These are phyloP conservation scores for Nicator chloris DNA, from an alignment of 2,113 vertebrate species.

Conservation along the genomic window DNA sequence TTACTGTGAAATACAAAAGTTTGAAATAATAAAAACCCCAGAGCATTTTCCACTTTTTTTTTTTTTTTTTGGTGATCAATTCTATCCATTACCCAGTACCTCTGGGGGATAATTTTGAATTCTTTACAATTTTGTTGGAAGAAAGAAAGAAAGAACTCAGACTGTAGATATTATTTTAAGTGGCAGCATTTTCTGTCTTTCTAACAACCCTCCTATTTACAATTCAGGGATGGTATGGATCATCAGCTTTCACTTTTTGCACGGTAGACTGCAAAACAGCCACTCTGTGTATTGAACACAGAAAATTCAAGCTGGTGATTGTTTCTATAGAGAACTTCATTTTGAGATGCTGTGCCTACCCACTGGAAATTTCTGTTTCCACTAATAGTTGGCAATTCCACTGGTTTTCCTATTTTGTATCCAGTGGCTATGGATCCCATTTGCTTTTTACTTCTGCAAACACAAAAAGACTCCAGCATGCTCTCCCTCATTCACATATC, in stretches of 20 bases:
- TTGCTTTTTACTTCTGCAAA: not conserved
- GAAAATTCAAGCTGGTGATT: slow-evolving; percentile 43
- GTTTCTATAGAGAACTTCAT: slow-evolving; percentile 26
- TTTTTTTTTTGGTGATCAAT: not conserved
- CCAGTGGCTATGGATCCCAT: not conserved
- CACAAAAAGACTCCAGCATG: not conserved
- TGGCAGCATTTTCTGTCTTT: slow-evolving; percentile 9
- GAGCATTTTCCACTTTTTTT: not conserved
- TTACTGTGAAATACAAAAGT: not conserved
- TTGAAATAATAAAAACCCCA: not conserved
- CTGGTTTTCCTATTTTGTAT: not conserved
- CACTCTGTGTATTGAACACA: slow-evolving; percentile 34
- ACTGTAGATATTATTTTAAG: slow-evolving; percentile 30
- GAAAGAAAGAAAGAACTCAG: not conserved
- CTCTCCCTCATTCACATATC: not conserved
- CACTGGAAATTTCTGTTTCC: slow-evolving; percentile 36
- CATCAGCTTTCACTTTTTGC: slow-evolving; percentile 65
- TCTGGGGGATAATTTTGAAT: not conserved
- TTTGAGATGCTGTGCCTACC: slow-evolving; percentile 12
- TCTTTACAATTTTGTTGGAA: not conserved
- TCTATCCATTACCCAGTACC: not conserved
- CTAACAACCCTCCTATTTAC: slow-evolving; percentile 34
- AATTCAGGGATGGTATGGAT: slow-evolving; percentile 29
- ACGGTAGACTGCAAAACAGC: slow-evolving; percentile 50
- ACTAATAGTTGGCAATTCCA: slow-evolving; percentile 7